Evolutionary conservation across 1,140 invertebrate species (phyloP).

Genomic region (Nebria ingens): DNA sequence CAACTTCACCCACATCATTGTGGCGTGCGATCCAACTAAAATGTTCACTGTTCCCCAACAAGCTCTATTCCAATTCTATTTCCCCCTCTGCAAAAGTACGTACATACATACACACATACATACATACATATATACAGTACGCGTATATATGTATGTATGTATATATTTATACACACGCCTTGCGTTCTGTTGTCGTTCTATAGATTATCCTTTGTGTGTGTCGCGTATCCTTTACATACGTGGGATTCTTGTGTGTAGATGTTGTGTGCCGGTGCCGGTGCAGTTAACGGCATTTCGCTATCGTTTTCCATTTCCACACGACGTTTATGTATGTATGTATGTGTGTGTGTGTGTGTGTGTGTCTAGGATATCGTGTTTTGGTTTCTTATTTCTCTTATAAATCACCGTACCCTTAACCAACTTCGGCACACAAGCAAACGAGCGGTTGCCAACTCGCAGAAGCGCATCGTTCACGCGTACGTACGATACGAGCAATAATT

Average conservation of each 20-base stretch:
- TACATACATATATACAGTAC: no score
- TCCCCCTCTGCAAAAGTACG: neutral
- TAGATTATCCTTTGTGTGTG: slow-evolving; percentile 1
- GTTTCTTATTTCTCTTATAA: slow-evolving; percentile 20
- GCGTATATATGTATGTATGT: no score
- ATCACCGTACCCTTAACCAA: slow-evolving; percentile 13
- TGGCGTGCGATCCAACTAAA: neutral
- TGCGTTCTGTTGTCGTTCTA: neutral
- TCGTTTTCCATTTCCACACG: neutral
- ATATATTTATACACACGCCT: no score
- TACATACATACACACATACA: no score
- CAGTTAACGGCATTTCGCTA: neutral
- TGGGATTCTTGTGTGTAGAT: neutral
- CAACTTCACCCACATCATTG: slow-evolving; percentile 4
- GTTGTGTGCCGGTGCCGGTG: neutral
- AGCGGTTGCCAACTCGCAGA: neutral
- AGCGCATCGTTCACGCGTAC: neutral
- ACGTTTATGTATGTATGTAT: no score
- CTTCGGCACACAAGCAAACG: neutral
- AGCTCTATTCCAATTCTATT: neutral
- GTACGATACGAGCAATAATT: neutral
- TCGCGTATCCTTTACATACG: neutral
- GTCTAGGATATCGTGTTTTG: slow-evolving; percentile 3
- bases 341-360: no score
- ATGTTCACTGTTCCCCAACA: neutral